Percentiles rank a stretch among this genome's conserved stretches.
phyloP scores from a whole-genome alignment of 2,797 vertebrate genomes.

The Diglossa cyanea region DNA sequence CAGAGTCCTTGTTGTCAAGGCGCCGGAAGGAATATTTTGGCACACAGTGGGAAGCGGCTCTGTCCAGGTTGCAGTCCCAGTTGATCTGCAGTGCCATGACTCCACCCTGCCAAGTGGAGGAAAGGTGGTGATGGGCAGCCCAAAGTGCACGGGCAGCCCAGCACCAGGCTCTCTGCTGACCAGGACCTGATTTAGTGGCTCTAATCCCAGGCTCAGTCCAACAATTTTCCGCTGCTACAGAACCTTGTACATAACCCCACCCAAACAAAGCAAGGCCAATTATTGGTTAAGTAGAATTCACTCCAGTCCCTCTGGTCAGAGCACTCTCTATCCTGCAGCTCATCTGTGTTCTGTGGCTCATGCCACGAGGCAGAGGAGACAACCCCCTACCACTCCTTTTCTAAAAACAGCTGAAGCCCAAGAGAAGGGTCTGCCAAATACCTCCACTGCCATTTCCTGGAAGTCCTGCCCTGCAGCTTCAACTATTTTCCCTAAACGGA shows the following conservation, averaged over 20 bases:
- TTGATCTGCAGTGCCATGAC: slow-evolving; percentile 87
- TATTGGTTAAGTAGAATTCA: neutral
- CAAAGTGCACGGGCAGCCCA: neutral
- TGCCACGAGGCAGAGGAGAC: accelerated
- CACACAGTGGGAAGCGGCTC: slow-evolving; percentile 74
- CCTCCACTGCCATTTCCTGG: slow-evolving; percentile 86
- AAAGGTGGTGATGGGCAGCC: neutral
- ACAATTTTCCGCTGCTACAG: neutral
- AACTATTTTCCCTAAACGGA: slow-evolving; percentile 83
- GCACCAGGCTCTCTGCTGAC: neutral
- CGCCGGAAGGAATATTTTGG: slow-evolving; percentile 87
- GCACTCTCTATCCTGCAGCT: neutral
- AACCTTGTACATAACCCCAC: neutral
- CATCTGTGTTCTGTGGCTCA: neutral
- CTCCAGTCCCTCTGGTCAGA: neutral
- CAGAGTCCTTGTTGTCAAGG: slow-evolving; percentile 80
- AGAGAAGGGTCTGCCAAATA: slow-evolving; percentile 17
- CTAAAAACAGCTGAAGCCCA: neutral
- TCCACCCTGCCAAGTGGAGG: slow-evolving; percentile 78
- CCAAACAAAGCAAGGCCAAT: neutral
- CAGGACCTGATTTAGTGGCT: neutral
- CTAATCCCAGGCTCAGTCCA: neutral
- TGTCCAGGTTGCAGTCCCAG: slow-evolving; percentile 90
- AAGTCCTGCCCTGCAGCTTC: slow-evolving; percentile 84
- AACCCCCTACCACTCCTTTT: neutral